Conservation (phyloP, 2,113 vertebrate genomes). For the Bagarius yarrelli region DNA sequence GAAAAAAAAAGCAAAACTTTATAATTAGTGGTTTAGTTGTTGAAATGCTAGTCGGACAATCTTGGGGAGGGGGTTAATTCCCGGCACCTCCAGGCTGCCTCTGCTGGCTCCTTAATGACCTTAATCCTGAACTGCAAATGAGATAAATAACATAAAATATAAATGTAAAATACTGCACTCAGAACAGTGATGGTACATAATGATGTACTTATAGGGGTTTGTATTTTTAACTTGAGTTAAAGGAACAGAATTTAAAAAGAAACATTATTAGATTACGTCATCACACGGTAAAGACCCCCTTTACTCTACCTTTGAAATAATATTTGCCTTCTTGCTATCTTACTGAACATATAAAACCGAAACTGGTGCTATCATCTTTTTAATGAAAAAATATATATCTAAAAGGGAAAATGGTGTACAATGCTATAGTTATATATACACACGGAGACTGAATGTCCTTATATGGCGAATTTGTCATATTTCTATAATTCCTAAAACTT, state of each 20-base stretch:
- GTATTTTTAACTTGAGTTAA: not conserved
- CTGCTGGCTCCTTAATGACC: too few species aligned
- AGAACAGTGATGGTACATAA: not conserved
- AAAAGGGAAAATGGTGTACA: not conserved
- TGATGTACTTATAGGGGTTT: not conserved
- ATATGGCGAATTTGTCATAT: conserved; percentile 5
- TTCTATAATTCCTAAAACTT: conserved; percentile 22
- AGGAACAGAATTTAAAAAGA: not conserved
- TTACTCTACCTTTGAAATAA: not conserved
- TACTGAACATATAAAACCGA: not conserved
- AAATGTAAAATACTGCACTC: not conserved
- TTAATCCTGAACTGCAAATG: too few species aligned
- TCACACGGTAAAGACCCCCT: not conserved
- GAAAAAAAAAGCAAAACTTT: conserved; percentile 40
- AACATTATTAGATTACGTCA: not conserved
- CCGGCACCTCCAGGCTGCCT: too few species aligned
- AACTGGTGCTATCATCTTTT: conserved; percentile 67
- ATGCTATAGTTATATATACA: conserved; percentile 28
- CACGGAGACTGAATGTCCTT: conserved; percentile 11
- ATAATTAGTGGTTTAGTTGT: conserved; percentile 50
- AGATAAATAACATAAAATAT: conserved; percentile 8
- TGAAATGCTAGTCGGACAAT: conserved; percentile 21
- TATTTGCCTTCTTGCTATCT: not conserved
- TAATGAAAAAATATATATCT: not conserved
- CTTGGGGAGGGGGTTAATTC: too few species aligned